Percentiles rank a stretch among this genome's conserved stretches.
These are phyloP conservation scores for Osedax frankpressi DNA, from an alignment of 2,888 invertebrate species.

Conservation along the genomic window DNA sequence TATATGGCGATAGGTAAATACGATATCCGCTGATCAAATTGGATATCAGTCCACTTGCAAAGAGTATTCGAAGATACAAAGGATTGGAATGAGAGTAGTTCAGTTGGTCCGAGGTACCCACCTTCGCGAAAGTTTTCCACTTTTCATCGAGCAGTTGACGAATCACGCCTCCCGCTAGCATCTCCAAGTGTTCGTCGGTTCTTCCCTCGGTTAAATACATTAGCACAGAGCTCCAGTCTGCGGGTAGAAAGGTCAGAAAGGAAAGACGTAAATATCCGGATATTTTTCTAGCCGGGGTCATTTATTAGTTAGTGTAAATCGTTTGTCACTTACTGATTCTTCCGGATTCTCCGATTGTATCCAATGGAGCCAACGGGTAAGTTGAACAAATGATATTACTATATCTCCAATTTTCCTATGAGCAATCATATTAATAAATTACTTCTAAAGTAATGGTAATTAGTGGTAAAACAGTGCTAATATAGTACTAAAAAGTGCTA, in stretches of 20 bases:
- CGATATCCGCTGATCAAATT: too few relatives aligned
- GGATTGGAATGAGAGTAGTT: not conserved
- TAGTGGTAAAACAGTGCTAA: too few relatives aligned
- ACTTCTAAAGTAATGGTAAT: too few relatives aligned
- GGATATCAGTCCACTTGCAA: too few relatives aligned
- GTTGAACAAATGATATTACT: slow-evolving; percentile 96
- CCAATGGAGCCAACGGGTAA: slow-evolving; percentile 87
- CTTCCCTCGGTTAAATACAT: slow-evolving; percentile 94
- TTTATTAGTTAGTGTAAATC: not conserved
- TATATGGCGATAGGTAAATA: too few relatives aligned
- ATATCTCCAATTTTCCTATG: slow-evolving; percentile 88
- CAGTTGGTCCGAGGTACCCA: slow-evolving; percentile 45
- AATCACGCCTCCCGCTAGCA: slow-evolving; percentile 95
- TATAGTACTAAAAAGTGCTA: too few relatives aligned
- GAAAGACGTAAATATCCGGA: too few relatives aligned
- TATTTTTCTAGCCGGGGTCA: too few relatives aligned
- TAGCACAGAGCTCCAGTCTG: slow-evolving; percentile 95
- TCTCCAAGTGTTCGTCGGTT: slow-evolving; percentile 92
- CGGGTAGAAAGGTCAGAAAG: slow-evolving; percentile 24
- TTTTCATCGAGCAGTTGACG: slow-evolving; percentile 91
- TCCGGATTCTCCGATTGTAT: slow-evolving; percentile 84
- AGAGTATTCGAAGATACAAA: too few relatives aligned
- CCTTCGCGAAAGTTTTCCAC: slow-evolving; percentile 95
- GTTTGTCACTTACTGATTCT: slow-evolving; percentile 71
- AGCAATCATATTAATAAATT: too few relatives aligned